These are phyloP conservation scores for Monopis laevigella DNA, from an alignment of 2,888 invertebrate species.

Conservation along the genomic window DNA sequence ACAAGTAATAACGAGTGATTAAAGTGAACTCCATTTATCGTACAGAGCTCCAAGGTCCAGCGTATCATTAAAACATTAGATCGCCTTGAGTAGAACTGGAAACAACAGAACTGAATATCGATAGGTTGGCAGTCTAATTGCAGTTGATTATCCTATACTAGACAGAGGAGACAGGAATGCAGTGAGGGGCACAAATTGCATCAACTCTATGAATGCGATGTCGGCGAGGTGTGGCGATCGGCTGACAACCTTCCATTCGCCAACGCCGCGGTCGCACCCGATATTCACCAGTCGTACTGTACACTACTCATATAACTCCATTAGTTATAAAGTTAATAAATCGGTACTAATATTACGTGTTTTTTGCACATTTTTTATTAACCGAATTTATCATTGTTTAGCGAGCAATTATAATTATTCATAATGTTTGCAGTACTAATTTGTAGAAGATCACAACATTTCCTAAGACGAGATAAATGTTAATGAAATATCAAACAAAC, in stretches of 20 bases:
- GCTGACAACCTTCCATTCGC: slow-evolving; percentile 54
- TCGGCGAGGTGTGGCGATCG: slow-evolving; percentile 45
- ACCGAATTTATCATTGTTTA: too few species aligned
- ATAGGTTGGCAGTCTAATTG: slow-evolving; percentile 6
- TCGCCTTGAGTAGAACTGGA: background rate
- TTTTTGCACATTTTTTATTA: too few species aligned
- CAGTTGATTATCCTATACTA: slow-evolving; percentile 8
- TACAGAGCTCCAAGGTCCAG: background rate
- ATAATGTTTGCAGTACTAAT: too few species aligned
- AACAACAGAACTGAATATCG: background rate
- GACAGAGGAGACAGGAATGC: slow-evolving; percentile 36
- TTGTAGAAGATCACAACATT: too few species aligned
- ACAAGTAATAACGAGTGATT: slow-evolving; percentile 18
- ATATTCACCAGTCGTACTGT: slow-evolving; percentile 9
- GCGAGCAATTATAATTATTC: too few species aligned
- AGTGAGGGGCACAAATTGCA: slow-evolving; percentile 37
- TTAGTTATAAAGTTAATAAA: too few species aligned
- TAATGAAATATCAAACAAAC: slow-evolving; percentile 1
- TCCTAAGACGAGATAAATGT: background rate
- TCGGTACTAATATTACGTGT: too few species aligned
- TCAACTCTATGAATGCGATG: slow-evolving; percentile 13
- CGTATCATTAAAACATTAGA: background rate
- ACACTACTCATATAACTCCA: too few species aligned
- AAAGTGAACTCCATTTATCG: slow-evolving; percentile 12
- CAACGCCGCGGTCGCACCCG: slow-evolving; percentile 35